Base-by-base conservation (phyloP, 1,140 invertebrate genomes). In the Metaphire vulgaris region DNA sequence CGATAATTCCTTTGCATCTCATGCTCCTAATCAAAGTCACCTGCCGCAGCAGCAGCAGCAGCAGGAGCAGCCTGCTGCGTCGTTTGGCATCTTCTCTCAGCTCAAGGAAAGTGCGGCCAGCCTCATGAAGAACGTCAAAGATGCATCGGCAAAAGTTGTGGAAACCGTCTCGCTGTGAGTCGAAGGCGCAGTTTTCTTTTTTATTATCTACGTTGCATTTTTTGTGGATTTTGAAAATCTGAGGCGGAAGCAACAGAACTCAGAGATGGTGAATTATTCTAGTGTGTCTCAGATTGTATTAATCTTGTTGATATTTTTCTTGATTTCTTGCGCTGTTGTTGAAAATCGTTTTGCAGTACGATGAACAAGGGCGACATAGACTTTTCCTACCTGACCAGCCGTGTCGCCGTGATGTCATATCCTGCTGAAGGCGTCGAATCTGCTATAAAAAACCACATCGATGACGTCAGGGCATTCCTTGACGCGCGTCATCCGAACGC, bases 111-210 rank as follows among this genome's bases (percentile, higher is more conserved):
- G 85, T 33, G 85, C 85, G 32, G 84, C 83, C 21, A 84, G 76
- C 75, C 79, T 86, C 21, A 83, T 98, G 66, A 96, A 96, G 80
- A 97, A 97, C 84, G 88, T 98, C 21, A 97, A 96, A 85, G 96
- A 98, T 82, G 97, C 95, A 0, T 97, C 95, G 6, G 92, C 91
- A 26, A 97, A 96, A 89, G 93, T 98, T 21, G 96, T 98, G 90
- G 94, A 97, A 83, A 93, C 94, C 33, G 93, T 98, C 69, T 94
- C 96, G 84, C 93, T 95, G 92, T 93, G 86, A 90, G 91, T 91
- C 29, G 16, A 31, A 28, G 34, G 72, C 29, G 31, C 2, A 41
- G 31, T 0, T 79, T 16, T 74, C 1, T 66, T 74, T 80, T 16
- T 30, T 70, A 56, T 74, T 1, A 68, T n/a, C 79, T 74, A 1